Conservation (phyloP, 2,113 vertebrate genomes). For the Chionis minor region DNA sequence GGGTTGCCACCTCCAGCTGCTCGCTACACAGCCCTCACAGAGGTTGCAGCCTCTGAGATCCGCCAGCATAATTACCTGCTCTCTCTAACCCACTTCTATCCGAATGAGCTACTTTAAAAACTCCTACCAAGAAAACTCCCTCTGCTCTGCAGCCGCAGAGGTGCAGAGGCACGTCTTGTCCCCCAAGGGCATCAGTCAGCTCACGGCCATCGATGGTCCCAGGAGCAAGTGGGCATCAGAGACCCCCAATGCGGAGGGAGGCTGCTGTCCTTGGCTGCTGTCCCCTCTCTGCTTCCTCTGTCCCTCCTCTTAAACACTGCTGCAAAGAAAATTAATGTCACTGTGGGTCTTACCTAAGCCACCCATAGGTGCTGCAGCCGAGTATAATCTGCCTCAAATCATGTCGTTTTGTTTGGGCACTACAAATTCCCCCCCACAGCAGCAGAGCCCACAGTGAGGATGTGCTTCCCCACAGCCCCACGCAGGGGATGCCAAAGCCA, state of each 20-base stretch:
- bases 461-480: not conserved
- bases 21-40: not conserved
- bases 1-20: constrained; percentile 57
- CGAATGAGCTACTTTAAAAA: not conserved
- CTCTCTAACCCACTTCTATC: constrained; percentile 36
- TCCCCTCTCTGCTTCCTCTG: not conserved
- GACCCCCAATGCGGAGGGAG: not conserved
- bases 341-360: not conserved
- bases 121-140: not conserved
- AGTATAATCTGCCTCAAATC: not conserved
- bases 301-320: not conserved
- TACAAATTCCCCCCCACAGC: accelerated
- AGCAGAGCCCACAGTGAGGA: not conserved
- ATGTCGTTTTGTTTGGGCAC: accelerated
- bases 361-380: not conserved
- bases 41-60: constrained; percentile 46
- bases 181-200: not conserved
- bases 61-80: not conserved
- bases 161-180: not conserved
- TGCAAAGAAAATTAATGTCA: not conserved
- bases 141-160: not conserved
- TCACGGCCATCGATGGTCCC: accelerated
- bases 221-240: not conserved
- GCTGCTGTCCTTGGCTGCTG: not conserved
- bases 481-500: not conserved